Evolutionary conservation across 2,113 vertebrate species (phyloP).

Genomic region (Pygoscelis adeliae): DNA sequence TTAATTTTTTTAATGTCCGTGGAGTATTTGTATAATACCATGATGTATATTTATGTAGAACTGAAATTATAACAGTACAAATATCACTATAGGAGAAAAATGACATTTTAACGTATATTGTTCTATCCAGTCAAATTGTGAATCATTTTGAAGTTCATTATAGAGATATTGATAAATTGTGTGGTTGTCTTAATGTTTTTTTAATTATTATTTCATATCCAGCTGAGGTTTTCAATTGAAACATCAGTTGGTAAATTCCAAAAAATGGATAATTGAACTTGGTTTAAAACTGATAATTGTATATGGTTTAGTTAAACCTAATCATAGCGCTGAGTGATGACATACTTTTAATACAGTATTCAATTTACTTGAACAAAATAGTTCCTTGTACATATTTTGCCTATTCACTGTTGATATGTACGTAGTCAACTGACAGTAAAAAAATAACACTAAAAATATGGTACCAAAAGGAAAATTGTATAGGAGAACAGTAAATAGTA

Average conservation of each 20-base stretch:
- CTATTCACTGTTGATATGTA: conserved; percentile 98
- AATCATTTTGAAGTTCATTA: conserved; percentile 96
- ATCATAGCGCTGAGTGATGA: conserved; percentile 86
- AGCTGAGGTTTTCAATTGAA: conserved; percentile 82
- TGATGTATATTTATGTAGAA: conserved; percentile 85
- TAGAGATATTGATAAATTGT: conserved; percentile 95
- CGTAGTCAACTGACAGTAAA: conserved; percentile 82
- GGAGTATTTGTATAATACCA: conserved; percentile 85
- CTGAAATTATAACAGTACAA: conserved; percentile 79
- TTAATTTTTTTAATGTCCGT: conserved; percentile 85
- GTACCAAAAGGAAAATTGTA: conserved; percentile 88
- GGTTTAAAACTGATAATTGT: conserved; percentile 85
- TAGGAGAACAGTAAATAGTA: conserved; percentile 79
- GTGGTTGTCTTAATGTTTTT: conserved; percentile 97
- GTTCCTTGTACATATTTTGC: conserved; percentile 96
- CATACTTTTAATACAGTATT: conserved; percentile 94
- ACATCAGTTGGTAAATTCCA: conserved; percentile 83
- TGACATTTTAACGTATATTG: conserved; percentile 81
- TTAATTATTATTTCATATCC: conserved; percentile 91
- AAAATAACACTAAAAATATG: conserved; percentile 84
- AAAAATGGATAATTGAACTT: conserved; percentile 79
- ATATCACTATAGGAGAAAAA: conserved; percentile 81
- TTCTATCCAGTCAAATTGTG: conserved; percentile 90
- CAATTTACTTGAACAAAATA: conserved; percentile 90
- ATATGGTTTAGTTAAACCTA: conserved; percentile 86